Evolutionary conservation across 2,888 invertebrate species (phyloP).

Genomic region (Amphipyra berbera): DNA sequence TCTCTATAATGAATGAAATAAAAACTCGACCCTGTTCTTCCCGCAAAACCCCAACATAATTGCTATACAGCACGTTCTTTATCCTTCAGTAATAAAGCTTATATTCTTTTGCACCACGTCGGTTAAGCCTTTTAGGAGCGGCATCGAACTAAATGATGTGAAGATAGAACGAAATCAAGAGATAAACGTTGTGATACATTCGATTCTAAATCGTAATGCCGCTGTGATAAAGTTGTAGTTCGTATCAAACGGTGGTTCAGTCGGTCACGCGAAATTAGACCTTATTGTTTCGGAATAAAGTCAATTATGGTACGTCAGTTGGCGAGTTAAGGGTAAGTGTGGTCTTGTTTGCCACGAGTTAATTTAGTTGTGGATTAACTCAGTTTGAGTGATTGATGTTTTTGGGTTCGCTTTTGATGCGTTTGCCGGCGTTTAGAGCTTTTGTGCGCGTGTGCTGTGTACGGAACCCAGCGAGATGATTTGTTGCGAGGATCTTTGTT

Average conservation of each 20-base stretch:
- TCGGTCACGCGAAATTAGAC: constrained; percentile 55
- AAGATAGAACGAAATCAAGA: constrained; percentile 81
- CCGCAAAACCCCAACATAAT: constrained; percentile 52
- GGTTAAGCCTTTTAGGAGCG: constrained; percentile 63
- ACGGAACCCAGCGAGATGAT: constrained; percentile 34
- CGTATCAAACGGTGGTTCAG: constrained; percentile 28
- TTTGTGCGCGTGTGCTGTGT: constrained; percentile 51
- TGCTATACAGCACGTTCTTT: constrained; percentile 49
- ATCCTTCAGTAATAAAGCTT: constrained; percentile 46
- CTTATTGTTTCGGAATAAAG: constrained; percentile 61
- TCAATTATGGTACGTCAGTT: constrained; percentile 60
- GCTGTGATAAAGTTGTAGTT: constrained; percentile 59
- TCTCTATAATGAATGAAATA: constrained; percentile 76
- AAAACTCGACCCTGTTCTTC: constrained; percentile 62
- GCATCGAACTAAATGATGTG: constrained; percentile 74
- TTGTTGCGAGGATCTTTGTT: constrained; percentile 22
- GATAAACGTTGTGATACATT: constrained; percentile 67
- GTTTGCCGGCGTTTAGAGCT: constrained; percentile 67
- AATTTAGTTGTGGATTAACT: constrained; percentile 88
- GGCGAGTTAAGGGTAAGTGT: constrained; percentile 73
- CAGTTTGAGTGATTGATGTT: constrained; percentile 87
- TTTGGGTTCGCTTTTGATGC: constrained; percentile 76
- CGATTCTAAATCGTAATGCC: constrained; percentile 69
- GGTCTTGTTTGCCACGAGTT: constrained; percentile 80
- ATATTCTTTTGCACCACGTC: constrained; percentile 39